Percentiles rank a stretch among this genome's conserved stretches.
phyloP scores from a whole-genome alignment of 1,140 invertebrate genomes.

The Subanguina moxae region DNA sequence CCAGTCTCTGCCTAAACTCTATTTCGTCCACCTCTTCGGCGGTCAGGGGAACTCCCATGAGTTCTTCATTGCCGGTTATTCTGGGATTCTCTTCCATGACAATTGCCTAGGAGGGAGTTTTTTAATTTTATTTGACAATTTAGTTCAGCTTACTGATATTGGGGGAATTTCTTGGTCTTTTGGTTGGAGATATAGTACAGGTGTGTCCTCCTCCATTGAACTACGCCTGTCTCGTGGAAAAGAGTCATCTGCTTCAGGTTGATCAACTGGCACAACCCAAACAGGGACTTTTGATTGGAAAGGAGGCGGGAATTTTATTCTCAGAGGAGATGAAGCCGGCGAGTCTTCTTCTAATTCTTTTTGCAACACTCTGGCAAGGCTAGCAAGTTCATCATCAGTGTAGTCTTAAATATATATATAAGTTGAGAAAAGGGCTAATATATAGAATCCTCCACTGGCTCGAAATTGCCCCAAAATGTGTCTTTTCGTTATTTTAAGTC shows the following conservation, averaged over 20 bases:
- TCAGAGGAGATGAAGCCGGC: neutral
- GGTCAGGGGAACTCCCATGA: neutral
- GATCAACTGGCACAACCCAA: slow-evolving; percentile 3
- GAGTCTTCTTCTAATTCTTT: neutral
- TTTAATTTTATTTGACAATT: neutral
- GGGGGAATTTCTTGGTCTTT: neutral
- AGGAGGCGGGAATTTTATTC: neutral
- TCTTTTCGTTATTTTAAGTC: too few relatives aligned
- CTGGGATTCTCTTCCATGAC: neutral
- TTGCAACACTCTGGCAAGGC: slow-evolving; percentile 2
- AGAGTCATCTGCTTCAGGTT: neutral
- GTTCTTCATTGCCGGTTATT: neutral
- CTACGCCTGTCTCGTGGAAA: slow-evolving; percentile 4
- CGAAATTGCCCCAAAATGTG: too few relatives aligned
- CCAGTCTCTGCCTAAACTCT: slow-evolving; percentile 1
- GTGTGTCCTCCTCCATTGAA: neutral
- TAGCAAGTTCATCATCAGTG: neutral
- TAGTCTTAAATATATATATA: neutral
- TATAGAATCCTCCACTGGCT: too few relatives aligned
- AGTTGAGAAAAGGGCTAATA: too few relatives aligned
- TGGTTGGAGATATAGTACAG: neutral
- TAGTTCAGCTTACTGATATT: too few relatives aligned
- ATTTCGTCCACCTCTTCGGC: neutral
- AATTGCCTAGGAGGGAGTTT: neutral
- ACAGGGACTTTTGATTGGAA: neutral